Percentiles rank a stretch among this genome's conserved stretches.
Conservation (phyloP, 2,888 invertebrate genomes). For the Griposia aprilina region DNA sequence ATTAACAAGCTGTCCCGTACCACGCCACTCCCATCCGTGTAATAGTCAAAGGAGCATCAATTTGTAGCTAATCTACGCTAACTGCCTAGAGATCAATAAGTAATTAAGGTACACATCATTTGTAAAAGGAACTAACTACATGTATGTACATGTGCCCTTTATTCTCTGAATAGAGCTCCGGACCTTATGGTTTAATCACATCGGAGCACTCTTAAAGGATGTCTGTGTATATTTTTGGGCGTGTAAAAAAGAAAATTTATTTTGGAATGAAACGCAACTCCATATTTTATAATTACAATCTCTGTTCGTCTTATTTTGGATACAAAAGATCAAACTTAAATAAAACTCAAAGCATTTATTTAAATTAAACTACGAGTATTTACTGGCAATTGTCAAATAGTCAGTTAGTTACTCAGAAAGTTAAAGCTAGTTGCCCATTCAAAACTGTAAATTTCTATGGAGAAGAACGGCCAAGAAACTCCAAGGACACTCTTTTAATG, state of each 20-base stretch:
- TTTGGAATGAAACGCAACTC: not conserved
- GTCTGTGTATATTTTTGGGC: constrained; percentile 7
- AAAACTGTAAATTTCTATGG: too few species aligned
- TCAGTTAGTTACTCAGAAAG: too few species aligned
- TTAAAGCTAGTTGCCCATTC: too few species aligned
- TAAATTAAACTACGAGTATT: too few species aligned
- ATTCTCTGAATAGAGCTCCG: not conserved
- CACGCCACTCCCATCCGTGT: constrained; percentile 54
- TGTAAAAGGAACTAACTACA: constrained; percentile 21
- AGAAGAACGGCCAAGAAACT: too few species aligned
- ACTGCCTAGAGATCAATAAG: constrained; percentile 56
- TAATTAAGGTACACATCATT: constrained; percentile 47
- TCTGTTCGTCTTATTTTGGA: not conserved
- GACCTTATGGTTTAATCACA: constrained; percentile 6
- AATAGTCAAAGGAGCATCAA: constrained; percentile 65
- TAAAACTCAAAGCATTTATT: too few species aligned
- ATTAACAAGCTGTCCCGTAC: constrained; percentile 68
- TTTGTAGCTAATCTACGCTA: constrained; percentile 59
- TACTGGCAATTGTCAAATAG: not conserved
- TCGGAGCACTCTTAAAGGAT: not conserved
- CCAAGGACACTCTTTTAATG: not conserved
- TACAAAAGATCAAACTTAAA: not conserved
- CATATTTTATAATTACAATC: not conserved
- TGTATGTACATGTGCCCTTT: not conserved
- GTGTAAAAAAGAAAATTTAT: constrained; percentile 9